Percentiles rank a stretch among this genome's conserved stretches.
Conservation (phyloP, 2,888 invertebrate genomes). For the Julus scanicus region DNA sequence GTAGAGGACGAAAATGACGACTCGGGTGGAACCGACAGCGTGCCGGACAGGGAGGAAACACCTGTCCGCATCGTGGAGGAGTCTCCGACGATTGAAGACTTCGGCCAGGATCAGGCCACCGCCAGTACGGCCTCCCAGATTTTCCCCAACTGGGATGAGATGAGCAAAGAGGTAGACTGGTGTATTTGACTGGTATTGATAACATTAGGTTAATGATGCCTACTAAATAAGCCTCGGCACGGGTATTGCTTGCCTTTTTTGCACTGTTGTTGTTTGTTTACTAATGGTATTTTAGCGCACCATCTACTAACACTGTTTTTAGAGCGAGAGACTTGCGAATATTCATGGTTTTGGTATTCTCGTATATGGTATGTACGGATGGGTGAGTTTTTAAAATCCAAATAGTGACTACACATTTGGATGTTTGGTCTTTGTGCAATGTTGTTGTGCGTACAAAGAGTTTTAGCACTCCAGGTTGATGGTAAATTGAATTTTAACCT, state of each 20-base stretch:
- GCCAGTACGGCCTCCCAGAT: slow-evolving; percentile 6
- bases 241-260: not conserved
- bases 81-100: not conserved
- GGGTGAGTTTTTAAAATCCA: not conserved
- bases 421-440: not conserved
- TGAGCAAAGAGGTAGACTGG: slow-evolving; percentile 54
- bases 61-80: not conserved
- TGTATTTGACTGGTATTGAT: not conserved
- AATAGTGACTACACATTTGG: no score
- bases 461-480: not conserved
- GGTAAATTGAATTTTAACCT: not conserved
- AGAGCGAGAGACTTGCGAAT: not conserved
- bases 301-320: not conserved
- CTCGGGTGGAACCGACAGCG: not conserved
- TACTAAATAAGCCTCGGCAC: not conserved
- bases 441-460: not conserved
- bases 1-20: slow-evolving; percentile 47
- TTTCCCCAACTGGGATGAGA: slow-evolving; percentile 29
- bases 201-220: not conserved
- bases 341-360: not conserved
- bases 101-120: slow-evolving; percentile 22
- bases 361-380: not conserved
- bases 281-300: not conserved
- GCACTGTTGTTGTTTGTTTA: not conserved
- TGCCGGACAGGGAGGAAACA: not conserved